Percentiles rank a stretch among this genome's conserved stretches.
These are phyloP conservation scores for cattle (Bos taurus) DNA, from an alignment of 2,113 vertebrate genomes.

Conservation along the genomic window ARS-UCD2.0 NC_037349.1:45602501-45603000, in stretches of 20 bases:
- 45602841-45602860: neutral
- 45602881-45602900: neutral
- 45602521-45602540: neutral
- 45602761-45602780: neutral
- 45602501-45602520: neutral
- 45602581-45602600: neutral
- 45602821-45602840: neutral
- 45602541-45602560: neutral
- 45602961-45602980: neutral
- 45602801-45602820: neutral
- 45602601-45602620: neutral
- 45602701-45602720: neutral
- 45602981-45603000: neutral
- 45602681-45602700: neutral
- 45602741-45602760: neutral
- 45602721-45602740: neutral
- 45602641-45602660: neutral
- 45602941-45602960: neutral
- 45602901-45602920: neutral
- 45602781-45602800: neutral
- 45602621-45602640: neutral
- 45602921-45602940: neutral
- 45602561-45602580: neutral
- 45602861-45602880: neutral
- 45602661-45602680: neutral